Base-by-base conservation (phyloP, 1,140 invertebrate genomes). In the Epicauta chinensis region DNA sequence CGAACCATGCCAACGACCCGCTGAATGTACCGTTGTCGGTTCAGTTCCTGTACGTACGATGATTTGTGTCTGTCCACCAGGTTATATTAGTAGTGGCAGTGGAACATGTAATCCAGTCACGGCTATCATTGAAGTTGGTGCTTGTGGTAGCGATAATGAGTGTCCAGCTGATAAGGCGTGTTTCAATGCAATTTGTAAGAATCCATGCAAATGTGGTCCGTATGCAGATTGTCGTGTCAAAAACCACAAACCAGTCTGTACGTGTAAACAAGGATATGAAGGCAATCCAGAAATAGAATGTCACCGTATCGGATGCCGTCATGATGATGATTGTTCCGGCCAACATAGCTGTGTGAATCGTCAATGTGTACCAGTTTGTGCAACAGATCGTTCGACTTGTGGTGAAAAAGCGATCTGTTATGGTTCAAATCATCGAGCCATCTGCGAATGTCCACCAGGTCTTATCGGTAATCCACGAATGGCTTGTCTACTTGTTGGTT, bases 21-120 rank as follows among this genome's bases (percentile, higher is more conserved):
- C 91, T 0, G 77, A 81, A 35, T 95, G 92, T 67, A 77, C 84
- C 69, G 89, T 93, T 0, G 78, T 87, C 14, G 79, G 86, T 9
- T 87, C 89, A 1, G 68, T 83, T 13, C 90, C 91, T 0, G 83
- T 93, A 1, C 77, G 89, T 37, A 92, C 90, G 0, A 91, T 94
- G 87, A 77, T 90, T 9, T 95, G 92, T 61, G 78, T 86, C 0
- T 94, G 91, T 63, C 89, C 90, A 13, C 83, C 83, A 51, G 89
- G 90, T n/a, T 93, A 91, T 59, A 81, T 91, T 1, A 90, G 86
- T 67, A 84, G 81, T 58, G 87, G 88, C 45, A 90, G 83, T 59
- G 89, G 87, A 40, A 81, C 80, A 34, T 90, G 88, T 64, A 79
- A 83, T 51, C 78, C 87, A 1, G 81, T 81, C 1, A 80, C 76